Evolutionary conservation across 2,888 invertebrate genomes (phyloP).

Genomic region (Tiliacea aurago): DNA sequence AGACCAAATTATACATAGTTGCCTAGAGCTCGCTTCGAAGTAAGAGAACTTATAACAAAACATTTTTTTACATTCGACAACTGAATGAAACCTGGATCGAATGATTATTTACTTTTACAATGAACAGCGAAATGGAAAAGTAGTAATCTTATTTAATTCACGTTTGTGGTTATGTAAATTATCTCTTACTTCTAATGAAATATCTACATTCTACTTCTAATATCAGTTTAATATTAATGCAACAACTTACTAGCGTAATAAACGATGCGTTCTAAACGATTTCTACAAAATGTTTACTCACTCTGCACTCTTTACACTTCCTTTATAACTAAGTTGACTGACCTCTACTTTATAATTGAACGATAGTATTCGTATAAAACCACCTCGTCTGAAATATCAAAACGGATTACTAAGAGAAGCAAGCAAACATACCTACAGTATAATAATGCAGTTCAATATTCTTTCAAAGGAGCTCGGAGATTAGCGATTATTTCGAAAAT

Average conservation of each 20-base stretch:
- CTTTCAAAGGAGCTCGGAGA: not conserved
- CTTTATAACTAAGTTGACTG: conserved; percentile 58
- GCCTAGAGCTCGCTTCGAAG: conserved; percentile 37
- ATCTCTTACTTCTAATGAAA: not conserved
- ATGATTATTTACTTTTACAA: conserved; percentile 45
- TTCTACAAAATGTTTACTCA: conserved; percentile 53
- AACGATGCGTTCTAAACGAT: conserved; percentile 43
- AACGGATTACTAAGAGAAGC: conserved; percentile 21
- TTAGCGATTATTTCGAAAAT: not conserved
- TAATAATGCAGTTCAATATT: not conserved
- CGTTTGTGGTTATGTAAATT: not conserved
- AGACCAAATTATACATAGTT: conserved; percentile 19
- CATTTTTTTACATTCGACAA: conserved; percentile 31
- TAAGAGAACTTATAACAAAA: conserved; percentile 25
- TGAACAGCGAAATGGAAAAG: conserved; percentile 17
- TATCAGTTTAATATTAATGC: conserved; percentile 10
- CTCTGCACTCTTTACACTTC: conserved; percentile 53
- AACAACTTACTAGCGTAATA: conserved; percentile 38
- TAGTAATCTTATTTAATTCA: conserved; percentile 5
- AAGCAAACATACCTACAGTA: not conserved
- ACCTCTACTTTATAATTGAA: conserved; percentile 53
- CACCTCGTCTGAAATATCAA: conserved; percentile 54
- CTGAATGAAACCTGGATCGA: conserved; percentile 22
- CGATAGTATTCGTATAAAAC: conserved; percentile 52
- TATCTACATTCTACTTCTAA: conserved; percentile 28